Evolutionary conservation across 2,797 vertebrate species (phyloP), one percentile per base, ranked within the genome.

Genomic region (Acanthurus lineatus): DNA sequence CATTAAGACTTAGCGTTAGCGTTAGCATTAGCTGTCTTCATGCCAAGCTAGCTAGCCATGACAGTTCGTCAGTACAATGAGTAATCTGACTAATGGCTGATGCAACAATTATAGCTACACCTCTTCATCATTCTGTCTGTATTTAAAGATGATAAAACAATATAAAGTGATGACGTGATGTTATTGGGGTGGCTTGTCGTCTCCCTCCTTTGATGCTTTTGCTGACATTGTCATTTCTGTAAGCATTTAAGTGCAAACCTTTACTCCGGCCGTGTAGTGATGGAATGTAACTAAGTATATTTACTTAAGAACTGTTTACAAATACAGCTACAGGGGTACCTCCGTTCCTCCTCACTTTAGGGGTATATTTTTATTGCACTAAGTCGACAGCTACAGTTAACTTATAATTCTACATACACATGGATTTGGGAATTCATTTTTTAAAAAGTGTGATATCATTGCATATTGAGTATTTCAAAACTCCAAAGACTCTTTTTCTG

Each of bases 91-190:
- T 28, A 20, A 2, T 22, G 82, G 89, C 79, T 93, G 92, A 93
- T 84, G 92, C 92, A 93, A 93, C 79, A n/a, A 59, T 60, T 16
- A 32, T 32, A 32, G 28, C 28, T 74, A 2, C 22, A 44, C 53
- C 9, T 22, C 35, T 64, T 2, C 8, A 20, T 1, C 8, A 9
- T 7, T 11, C 3, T 5, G 20, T 6, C 5, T 4, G 2, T 11
- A 0, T 9, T 48, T 25, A 25, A 5, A 20, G 1, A n/a, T 6
- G 6, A 28, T n/a, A n/a, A 10, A 12, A 20, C 9, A 1, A 44
- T 10, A 42, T 42, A 11, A 42, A 8, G 6, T 11, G 2, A 10
- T 17, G 22, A 15, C 45, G 20, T 38, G 17, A 11, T 25, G 4
- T 15, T 1, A 42, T 8, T 5, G 14, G 38, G 1, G 9, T 9